Percentiles rank a stretch among this genome's conserved stretches.
Evolutionary conservation across 2,113 vertebrate species (phyloP).

Genomic region (Aspidoscelis tigris): DNA sequence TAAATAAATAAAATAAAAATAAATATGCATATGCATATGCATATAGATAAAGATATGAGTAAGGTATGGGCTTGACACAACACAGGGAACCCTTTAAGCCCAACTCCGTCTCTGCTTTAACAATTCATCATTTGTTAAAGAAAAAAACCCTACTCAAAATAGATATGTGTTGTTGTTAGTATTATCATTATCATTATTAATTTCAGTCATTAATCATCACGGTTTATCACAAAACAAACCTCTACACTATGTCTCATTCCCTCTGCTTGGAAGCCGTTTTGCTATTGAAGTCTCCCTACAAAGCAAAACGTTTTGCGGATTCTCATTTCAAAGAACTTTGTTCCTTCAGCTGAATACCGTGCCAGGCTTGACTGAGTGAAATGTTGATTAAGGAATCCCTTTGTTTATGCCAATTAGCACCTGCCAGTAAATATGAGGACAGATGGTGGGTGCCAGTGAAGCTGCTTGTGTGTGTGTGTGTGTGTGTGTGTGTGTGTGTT

Average conservation of each 20-base stretch:
- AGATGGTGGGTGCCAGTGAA: constrained; percentile 50
- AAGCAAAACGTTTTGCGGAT: constrained; percentile 53
- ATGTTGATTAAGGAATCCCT: constrained; percentile 63
- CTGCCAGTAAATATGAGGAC: constrained; percentile 62
- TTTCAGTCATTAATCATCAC: constrained; percentile 43
- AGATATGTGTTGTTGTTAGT: neutral
- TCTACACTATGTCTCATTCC: constrained; percentile 17
- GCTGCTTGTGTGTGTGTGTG: neutral
- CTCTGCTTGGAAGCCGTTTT: constrained; percentile 28
- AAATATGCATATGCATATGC: too few species aligned
- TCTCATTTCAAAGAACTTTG: constrained; percentile 62
- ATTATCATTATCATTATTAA: neutral
- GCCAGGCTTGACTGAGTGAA: constrained; percentile 46
- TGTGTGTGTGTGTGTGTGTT: neutral
- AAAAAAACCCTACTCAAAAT: constrained; percentile 39
- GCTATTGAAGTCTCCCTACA: constrained; percentile 33
- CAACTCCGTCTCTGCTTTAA: neutral
- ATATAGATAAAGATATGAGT: too few species aligned
- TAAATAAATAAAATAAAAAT: too few species aligned
- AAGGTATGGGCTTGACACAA: too few species aligned
- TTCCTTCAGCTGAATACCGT: constrained; percentile 43
- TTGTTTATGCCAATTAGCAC: constrained; percentile 70
- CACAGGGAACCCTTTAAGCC: neutral
- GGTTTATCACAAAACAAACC: constrained; percentile 16
- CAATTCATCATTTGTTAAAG: neutral